Evolutionary conservation across 2,797 vertebrate genomes (phyloP).

Genomic region (Accipiter fasciatus): DNA sequence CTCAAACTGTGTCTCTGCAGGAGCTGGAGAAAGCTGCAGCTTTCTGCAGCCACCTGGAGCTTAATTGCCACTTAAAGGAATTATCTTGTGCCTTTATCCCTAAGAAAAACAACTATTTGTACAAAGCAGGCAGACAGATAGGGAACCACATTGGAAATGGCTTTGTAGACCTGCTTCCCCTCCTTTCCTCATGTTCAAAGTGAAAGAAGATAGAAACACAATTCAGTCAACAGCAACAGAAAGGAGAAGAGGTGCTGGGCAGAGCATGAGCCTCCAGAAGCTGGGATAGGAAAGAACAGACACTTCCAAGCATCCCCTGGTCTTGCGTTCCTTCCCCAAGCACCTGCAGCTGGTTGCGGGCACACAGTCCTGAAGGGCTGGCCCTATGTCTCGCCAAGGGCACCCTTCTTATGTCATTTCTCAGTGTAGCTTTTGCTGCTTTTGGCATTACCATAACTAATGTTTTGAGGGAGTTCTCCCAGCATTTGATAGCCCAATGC

Average conservation of each 20-base stretch:
- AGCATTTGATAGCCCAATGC: neutral
- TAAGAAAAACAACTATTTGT: conserved; percentile 5
- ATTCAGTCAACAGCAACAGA: neutral
- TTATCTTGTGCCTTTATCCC: neutral
- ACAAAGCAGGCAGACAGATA: neutral
- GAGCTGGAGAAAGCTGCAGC: conserved; percentile 24
- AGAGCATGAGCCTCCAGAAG: neutral
- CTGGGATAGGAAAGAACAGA: neutral
- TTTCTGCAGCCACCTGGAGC: conserved; percentile 21
- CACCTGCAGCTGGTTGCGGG: neutral
- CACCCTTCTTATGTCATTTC: neutral
- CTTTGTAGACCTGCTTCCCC: neutral
- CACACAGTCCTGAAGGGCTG: neutral
- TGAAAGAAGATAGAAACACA: neutral
- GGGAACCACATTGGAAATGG: neutral
- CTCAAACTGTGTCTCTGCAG: conserved; percentile 18
- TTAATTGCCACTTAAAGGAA: conserved; percentile 39
- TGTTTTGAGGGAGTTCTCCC: neutral
- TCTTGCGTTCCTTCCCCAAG: neutral
- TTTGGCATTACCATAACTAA: neutral
- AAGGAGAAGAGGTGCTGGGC: neutral
- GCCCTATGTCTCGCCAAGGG: accelerated
- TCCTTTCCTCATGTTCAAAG: neutral
- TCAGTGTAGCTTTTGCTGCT: neutral
- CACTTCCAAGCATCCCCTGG: neutral